Evolutionary conservation across 2,797 vertebrate genomes (phyloP).

Genomic region (Kryptolebias ocellatus): DNA sequence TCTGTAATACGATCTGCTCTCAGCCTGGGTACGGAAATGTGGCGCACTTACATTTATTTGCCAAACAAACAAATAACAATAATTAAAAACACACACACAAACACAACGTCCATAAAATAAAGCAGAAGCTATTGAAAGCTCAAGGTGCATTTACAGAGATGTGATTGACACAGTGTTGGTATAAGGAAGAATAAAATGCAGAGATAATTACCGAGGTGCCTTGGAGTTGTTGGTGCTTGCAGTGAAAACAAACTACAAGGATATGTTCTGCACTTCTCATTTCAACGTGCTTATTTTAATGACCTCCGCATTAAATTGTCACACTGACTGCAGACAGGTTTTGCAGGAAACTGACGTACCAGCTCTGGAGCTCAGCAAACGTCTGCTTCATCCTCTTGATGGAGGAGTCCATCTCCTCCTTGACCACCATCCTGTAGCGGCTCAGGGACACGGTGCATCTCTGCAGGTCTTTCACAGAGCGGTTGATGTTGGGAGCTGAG

Average conservation of each 20-base stretch:
- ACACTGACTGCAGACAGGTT: not conserved
- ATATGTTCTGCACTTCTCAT: not conserved
- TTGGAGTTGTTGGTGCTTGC: no score
- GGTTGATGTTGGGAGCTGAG: conserved; percentile 92
- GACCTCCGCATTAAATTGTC: not conserved
- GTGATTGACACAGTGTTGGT: no score
- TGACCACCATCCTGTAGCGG: conserved; percentile 92
- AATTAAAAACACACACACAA: no score
- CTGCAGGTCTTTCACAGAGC: conserved; percentile 96
- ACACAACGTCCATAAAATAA: no score
- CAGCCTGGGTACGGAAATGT: not conserved
- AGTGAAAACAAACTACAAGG: no score
- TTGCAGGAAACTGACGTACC: conserved; percentile 74
- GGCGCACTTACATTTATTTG: no score
- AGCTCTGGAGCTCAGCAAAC: conserved; percentile 93
- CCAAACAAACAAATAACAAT: no score
- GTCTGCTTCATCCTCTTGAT: conserved; percentile 95
- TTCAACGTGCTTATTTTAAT: not conserved
- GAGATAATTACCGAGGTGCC: no score
- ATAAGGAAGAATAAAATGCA: no score
- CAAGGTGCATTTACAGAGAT: no score
- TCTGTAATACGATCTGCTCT: not conserved
- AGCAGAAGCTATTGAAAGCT: no score
- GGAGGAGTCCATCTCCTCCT: conserved; percentile 95
- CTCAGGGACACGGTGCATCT: conserved; percentile 93